Percentiles rank a stretch among this genome's conserved stretches.
phyloP scores from a whole-genome alignment of 35 echinoderm and acorn worm species.

The Nesometra sesokonis region DNA sequence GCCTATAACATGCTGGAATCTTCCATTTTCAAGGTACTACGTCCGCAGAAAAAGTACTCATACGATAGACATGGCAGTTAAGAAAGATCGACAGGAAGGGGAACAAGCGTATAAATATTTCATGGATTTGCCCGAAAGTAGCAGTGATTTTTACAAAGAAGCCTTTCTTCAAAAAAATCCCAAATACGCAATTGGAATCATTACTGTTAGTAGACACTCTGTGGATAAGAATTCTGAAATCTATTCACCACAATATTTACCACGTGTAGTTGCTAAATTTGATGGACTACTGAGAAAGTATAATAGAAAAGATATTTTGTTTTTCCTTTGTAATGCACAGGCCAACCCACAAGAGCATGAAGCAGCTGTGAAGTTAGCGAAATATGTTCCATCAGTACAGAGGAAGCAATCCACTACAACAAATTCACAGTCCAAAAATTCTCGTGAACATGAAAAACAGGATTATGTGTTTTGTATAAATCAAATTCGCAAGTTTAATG shows the following conservation, averaged over 20 bases:
- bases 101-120: conserved; percentile 12
- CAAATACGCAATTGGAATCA: conserved; percentile 15
- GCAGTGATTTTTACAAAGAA: neutral
- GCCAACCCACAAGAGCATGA: neutral
- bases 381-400: conserved; percentile 5
- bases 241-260: conserved; percentile 10
- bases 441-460: conserved; percentile 16
- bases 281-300: neutral
- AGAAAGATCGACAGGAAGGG: neutral
- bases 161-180: neutral
- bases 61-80: neutral
- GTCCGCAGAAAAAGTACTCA: neutral
- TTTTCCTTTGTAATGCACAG: conserved; percentile 15
- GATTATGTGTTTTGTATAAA: conserved; percentile 29
- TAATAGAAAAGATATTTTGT: conserved; percentile 1
- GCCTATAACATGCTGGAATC: conserved; percentile 15
- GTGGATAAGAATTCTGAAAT: neutral
- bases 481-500: conserved; percentile 16
- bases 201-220: conserved; percentile 1
- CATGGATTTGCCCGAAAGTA: neutral
- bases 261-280: conserved; percentile 13
- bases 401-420: neutral
- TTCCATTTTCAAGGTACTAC: conserved; percentile 16
- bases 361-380: neutral
- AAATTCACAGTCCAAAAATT: neutral